Base-by-base conservation (phyloP, 2,113 vertebrate genomes). In the Gila orcuttii region DNA sequence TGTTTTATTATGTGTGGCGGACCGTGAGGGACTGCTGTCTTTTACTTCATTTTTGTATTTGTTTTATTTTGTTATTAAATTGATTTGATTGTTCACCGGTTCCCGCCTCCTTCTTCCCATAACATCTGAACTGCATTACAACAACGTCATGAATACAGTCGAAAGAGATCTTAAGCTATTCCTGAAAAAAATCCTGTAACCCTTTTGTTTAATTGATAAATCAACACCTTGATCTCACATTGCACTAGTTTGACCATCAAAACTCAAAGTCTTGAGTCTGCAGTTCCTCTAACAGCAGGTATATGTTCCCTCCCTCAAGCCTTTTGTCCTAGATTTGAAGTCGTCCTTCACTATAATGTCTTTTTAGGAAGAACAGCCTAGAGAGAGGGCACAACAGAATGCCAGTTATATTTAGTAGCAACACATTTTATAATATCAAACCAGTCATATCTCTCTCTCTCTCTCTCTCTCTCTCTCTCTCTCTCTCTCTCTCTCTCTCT, bases 251-350 rank as follows among this genome's bases (percentile, higher is more conserved):
- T 36, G 52, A 71, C 23, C n/a, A 62, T 45, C 55, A 45, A 28
- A 62, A 66, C 59, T 25, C 2, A 7, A 42, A 17, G 25, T 81
- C 64, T 69, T 66, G 19, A 33, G 28, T 55, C 45, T 71, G 28
- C 28, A 36, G n/a, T 64, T 66, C 25, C 25, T 64, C n/a, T 28
- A 66, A 25, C 9, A 81, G 36, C n/a, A 81, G 39, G 39, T 55
- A 55, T 55, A 55, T 17, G 45, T 19, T 82, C 11, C 39, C 28
- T 55, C 62, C 80, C 80, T 68, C 64, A 69, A 82, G 80, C 28
- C 13, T 57, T 83, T 73, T 59, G 82, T 83, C 82, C 68, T 73
- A 83, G 68, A 83, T 83, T 73, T 73, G 42, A 74, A 59, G 50
- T 83, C 13, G 66, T 42, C 81, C 81, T 83, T 83, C 81, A 83